These are phyloP conservation scores for Chiroxiphia lanceolata DNA, from an alignment of 2,797 vertebrate species.

Conservation along the genomic window DNA sequence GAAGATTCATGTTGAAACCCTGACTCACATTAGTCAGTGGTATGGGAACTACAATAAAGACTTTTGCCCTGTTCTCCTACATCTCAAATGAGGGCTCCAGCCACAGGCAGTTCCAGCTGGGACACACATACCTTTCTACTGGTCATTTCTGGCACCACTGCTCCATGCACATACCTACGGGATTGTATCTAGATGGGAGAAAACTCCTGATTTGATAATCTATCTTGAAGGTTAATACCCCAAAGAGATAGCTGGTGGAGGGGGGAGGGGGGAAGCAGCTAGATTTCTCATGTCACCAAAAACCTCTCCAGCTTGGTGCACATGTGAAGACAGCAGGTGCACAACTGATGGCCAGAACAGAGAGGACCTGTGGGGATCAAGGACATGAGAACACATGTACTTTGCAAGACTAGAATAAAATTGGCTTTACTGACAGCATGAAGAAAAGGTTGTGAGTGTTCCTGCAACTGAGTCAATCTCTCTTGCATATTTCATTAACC, in stretches of 20 bases:
- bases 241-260: not conserved
- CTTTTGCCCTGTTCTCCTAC: not conserved
- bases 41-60: not conserved
- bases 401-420: not conserved
- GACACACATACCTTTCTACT: not conserved
- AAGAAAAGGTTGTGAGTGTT: not conserved
- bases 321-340: not conserved
- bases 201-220: not conserved
- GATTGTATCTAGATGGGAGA: not conserved
- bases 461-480: not conserved
- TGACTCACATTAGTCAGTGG: not conserved
- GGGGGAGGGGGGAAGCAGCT: not conserved
- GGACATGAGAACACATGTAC: not conserved
- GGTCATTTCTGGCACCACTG: not conserved
- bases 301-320: not conserved
- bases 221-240: not conserved
- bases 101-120: not conserved
- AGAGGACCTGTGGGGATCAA: not conserved
- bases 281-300: not conserved
- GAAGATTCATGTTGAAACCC: not conserved
- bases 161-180: accelerated
- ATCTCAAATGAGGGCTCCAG: not conserved
- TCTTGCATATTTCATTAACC: not conserved
- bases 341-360: not conserved
- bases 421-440: not conserved